Evolutionary conservation across 2,113 vertebrate genomes (phyloP).

Genomic region (Coracopsis vasa): DNA sequence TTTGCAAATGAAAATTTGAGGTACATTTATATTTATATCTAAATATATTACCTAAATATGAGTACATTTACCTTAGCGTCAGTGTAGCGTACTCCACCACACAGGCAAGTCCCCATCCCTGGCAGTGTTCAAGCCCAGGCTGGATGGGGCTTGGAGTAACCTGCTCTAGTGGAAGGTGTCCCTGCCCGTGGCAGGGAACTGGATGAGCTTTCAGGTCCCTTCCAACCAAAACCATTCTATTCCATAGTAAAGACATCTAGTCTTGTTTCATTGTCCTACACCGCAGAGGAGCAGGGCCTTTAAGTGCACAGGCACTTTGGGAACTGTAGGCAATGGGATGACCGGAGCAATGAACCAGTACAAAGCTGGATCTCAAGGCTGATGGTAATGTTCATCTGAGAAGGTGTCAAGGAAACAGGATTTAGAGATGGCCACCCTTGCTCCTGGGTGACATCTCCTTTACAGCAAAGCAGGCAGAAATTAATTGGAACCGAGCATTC

Average conservation of each 20-base stretch:
- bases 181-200: not conserved
- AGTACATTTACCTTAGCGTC: not conserved
- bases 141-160: not conserved
- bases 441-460: not conserved
- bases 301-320: not conserved
- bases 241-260: not conserved
- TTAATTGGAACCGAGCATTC: fast-evolving
- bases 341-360: fast-evolving
- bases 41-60: not conserved
- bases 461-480: not conserved
- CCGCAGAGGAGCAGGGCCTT: not conserved
- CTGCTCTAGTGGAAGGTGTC: not conserved
- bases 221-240: not conserved
- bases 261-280: not conserved
- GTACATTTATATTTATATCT: not conserved
- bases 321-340: fast-evolving
- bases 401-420: not conserved
- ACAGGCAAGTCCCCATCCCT: not conserved
- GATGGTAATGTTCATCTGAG: fast-evolving
- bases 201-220: not conserved
- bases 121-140: not conserved
- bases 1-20: not conserved
- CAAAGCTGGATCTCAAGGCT: not conserved
- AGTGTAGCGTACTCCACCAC: not conserved
- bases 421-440: not conserved